Evolutionary conservation across 2,888 invertebrate species (phyloP), one percentile per base, ranked within the genome.

Genomic region (Stegana nigrithorax): DNA sequence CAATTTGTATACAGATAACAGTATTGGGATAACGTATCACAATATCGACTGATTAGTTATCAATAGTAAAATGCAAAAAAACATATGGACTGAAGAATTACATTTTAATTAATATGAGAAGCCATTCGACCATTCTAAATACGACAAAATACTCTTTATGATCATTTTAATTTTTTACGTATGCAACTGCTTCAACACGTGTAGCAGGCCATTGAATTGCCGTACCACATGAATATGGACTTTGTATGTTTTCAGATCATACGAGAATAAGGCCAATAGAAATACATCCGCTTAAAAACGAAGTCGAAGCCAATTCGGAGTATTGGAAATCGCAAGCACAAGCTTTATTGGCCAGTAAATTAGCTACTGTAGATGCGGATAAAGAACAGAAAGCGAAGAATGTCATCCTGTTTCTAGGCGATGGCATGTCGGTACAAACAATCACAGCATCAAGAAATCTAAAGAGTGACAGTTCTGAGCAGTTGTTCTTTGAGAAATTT

Each of bases 371-470:
- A 2, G 56, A 65, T 8, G 60, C 67, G 4, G 47, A 64, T 2
- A 77, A 82, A 26, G 75, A 67, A 0, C 80, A 81, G 10, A 68
- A 63, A 10, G 85, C 83, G 2, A 89, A 88, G 80, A 92, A 92
- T 83, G 87, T 91, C 10, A 91, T 92, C 60, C 73, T 92, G 71
- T 92, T 92, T 73, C 81, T 93, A 45, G 92, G 92, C 1, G 92
- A 93, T 82, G 92, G 92, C n/a, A 91, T 93, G 92, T 91, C 91
- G 1, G 85, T 92, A n/a, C 88, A 91, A 6, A 92, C 92, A 0
- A 81, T 91, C 17, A 88, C 90, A 1, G 91, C 91, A 0, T 88
- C 91, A 0, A 83, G 92, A 63, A 88, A 88, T 26, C 88, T 89
- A 69, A 85, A 89, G 59, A 91, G 90, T 5, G 91, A 91, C 12